Conservation (phyloP, 2,888 invertebrate species). For the Lagria hirta region DNA sequence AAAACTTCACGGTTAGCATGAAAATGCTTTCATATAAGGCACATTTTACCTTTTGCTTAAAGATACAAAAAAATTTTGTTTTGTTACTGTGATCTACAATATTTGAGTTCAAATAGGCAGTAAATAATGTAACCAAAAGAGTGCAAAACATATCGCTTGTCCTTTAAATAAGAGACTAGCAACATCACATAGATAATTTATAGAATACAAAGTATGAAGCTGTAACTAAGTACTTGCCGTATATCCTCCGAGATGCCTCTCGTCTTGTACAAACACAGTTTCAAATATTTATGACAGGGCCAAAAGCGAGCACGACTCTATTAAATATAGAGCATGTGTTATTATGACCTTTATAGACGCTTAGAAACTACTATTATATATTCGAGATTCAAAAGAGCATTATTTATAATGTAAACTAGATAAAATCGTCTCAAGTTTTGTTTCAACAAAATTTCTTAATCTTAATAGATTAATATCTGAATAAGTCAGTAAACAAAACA, state of each 20-base stretch:
- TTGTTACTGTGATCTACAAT: too few relatives aligned
- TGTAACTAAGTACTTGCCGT: conserved; percentile 28
- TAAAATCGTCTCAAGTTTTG: conserved; percentile 16
- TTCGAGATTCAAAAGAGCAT: conserved; percentile 16
- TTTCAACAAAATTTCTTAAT: too few relatives aligned
- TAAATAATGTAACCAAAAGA: too few relatives aligned
- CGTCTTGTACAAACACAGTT: conserved; percentile 26
- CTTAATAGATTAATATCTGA: too few relatives aligned
- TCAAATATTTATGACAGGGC: conserved; percentile 30
- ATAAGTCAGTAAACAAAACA: too few relatives aligned
- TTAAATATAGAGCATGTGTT: conserved; percentile 26
- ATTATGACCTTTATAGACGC: conserved; percentile 15
- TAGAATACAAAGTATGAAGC: conserved; percentile 25
- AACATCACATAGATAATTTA: conserved; percentile 26
- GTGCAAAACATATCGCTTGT: conserved; percentile 6
- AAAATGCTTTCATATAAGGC: too few relatives aligned
- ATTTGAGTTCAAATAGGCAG: too few relatives aligned
- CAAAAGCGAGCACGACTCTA: conserved; percentile 26
- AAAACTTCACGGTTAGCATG: too few relatives aligned
- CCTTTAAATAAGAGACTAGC: conserved; percentile 14
- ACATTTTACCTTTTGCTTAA: too few relatives aligned
- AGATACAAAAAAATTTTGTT: too few relatives aligned
- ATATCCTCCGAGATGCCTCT: conserved; percentile 26
- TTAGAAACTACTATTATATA: conserved; percentile 8
- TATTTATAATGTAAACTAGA: conserved; percentile 22